phyloP scores from a whole-genome alignment of 2,797 vertebrate species.

The Danio jaintianensis region DNA sequence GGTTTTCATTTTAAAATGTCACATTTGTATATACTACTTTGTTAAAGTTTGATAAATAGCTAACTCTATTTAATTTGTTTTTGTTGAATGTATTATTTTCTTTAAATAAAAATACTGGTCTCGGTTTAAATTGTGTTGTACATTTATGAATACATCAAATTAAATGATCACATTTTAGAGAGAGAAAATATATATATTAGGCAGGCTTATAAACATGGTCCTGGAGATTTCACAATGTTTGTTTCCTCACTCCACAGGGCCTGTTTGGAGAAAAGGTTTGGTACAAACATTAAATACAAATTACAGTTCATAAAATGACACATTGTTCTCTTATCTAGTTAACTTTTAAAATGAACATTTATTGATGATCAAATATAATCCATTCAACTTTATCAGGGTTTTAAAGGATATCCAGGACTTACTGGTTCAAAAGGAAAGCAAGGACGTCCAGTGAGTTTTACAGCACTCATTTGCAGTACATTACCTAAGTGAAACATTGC shows the following conservation, averaged over 20 bases:
- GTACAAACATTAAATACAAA: conserved; percentile 21
- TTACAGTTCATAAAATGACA: background rate
- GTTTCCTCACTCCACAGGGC: conserved; percentile 72
- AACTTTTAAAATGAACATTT: background rate
- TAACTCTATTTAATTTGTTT: no score
- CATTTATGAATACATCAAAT: no score
- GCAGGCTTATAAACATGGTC: conserved; percentile 19
- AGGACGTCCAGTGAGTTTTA: conserved; percentile 77
- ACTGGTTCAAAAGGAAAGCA: conserved; percentile 70
- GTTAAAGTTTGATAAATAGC: no score
- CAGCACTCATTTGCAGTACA: conserved; percentile 1
- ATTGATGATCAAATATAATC: background rate
- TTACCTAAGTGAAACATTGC: background rate
- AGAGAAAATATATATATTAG: background rate
- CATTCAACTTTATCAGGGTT: conserved; percentile 71
- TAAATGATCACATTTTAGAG: background rate
- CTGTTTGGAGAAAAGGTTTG: conserved; percentile 80
- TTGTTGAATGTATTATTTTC: no score
- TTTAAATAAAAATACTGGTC: no score
- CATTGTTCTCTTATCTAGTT: background rate
- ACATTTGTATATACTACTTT: background rate
- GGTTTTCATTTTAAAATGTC: background rate
- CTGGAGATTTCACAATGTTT: conserved; percentile 26
- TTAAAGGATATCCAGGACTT: conserved; percentile 79
- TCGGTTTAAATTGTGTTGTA: no score